Evolutionary conservation across 2,888 invertebrate species (phyloP), one percentile per base, ranked within the genome.

Genomic region (Clusia tigrina): DNA sequence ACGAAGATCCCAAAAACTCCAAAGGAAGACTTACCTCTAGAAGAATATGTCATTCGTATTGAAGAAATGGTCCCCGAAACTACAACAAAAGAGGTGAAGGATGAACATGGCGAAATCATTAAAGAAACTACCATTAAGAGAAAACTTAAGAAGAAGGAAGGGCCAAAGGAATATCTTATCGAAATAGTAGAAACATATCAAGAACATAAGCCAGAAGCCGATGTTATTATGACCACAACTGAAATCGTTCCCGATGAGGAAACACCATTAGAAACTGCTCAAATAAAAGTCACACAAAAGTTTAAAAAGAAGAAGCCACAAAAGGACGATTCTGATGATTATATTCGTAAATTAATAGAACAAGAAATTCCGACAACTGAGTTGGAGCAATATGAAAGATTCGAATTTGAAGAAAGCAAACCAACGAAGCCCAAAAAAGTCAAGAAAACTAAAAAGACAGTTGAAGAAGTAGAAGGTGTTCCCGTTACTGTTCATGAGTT

Each of bases 101-200:
- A 82, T 15, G 82, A 85, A 1, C 73, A 79, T 37, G 83, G 85
- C 32, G 81, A 83, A 38, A 74, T 79, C 3, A 80, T 81, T 26
- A 82, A 82, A 66, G 81, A 84, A 60, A 80, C 79, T 2, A 80
- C 78, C 18, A 85, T 83, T 15, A 85, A 83, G 65, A 80, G 83
- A 9, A 81, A 82, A 55, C 79, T 84, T 2, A 83, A 82, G 63
- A 84, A 83, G 57, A 81, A 81, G 15, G 78, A 79, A 51, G 83
- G 81, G 10, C 80, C 82, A 1, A 79, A 82, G 70, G 82, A 83
- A 62, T 71, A 77, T 59, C 69, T 80, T 51, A 80, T 84, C 70
- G 78, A 84, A 79, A 81, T 83, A 26, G 76, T 81, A n/a, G 78
- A 82, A 67, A 71, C 78, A 1, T 72, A 79, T 58, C 78, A 70